Evolutionary conservation across 2,797 vertebrate genomes (phyloP).

Genomic region (Schizothorax lantsangensis): DNA sequence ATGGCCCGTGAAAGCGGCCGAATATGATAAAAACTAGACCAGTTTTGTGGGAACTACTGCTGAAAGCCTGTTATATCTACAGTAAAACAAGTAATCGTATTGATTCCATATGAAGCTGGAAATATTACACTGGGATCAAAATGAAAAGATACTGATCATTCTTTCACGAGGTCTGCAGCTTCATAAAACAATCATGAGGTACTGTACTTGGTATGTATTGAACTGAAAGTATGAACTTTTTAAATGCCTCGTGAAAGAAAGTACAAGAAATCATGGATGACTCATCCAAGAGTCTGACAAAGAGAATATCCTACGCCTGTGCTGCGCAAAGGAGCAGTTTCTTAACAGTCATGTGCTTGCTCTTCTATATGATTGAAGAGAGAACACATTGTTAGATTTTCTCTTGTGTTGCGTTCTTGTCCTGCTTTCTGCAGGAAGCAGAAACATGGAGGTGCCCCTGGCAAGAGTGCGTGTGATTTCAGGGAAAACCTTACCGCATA

Average conservation of each 20-base stretch:
- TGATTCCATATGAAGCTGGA: conserved; percentile 16
- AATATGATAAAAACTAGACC: neutral
- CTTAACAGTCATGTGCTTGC: conserved; percentile 35
- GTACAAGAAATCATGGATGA: conserved; percentile 30
- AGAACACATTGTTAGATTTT: conserved; percentile 2
- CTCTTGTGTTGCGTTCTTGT: conserved; percentile 11
- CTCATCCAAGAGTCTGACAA: conserved; percentile 22
- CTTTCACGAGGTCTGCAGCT: conserved; percentile 1
- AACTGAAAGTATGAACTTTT: neutral
- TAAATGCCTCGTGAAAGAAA: conserved; percentile 35
- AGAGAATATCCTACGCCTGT: conserved; percentile 26
- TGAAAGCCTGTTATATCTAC: neutral
- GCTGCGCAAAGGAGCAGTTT: conserved; percentile 15
- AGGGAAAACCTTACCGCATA: neutral
- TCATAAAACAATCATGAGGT: conserved; percentile 3
- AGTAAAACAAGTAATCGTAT: neutral
- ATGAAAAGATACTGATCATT: conserved; percentile 11
- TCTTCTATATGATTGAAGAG: neutral
- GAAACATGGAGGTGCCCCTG: conserved; percentile 9
- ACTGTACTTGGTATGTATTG: conserved; percentile 12
- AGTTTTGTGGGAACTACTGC: neutral
- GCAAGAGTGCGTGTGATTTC: conserved; percentile 12
- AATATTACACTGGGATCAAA: neutral
- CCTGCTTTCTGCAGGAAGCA: neutral
- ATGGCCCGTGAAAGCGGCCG: neutral